Evolutionary conservation across 1,140 invertebrate species (phyloP).

Genomic region (Drosophila orosa): DNA sequence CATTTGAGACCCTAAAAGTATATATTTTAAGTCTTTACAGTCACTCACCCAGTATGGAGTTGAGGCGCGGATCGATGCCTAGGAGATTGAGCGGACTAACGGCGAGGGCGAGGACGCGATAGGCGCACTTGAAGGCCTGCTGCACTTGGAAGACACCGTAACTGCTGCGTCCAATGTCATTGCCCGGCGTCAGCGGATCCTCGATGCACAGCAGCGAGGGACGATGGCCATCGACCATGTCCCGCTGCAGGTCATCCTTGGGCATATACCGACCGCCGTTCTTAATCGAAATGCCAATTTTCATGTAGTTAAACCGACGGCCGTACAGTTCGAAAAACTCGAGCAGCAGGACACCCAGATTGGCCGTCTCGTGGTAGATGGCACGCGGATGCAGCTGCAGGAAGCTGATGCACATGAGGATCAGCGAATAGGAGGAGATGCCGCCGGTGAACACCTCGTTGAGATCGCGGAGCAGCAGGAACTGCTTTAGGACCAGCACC

Average conservation of each 20-base stretch:
- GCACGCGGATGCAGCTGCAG: constrained; percentile 90
- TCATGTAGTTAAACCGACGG: constrained; percentile 97
- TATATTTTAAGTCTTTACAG: not conserved
- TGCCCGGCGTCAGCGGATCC: constrained; percentile 97
- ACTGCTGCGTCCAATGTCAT: constrained; percentile 98
- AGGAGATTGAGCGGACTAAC: constrained; percentile 88
- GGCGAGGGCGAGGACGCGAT: constrained; percentile 92
- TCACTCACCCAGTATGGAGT: constrained; percentile 79
- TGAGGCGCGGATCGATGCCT: constrained; percentile 85
- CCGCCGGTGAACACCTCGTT: constrained; percentile 99
- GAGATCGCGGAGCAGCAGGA: constrained; percentile 97
- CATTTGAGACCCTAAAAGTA: no score
- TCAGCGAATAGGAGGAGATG: constrained; percentile 99
- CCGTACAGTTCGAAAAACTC: constrained; percentile 99
- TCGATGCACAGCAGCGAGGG: constrained; percentile 98
- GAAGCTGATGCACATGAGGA: constrained; percentile 99
- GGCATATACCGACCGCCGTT: constrained; percentile 97
- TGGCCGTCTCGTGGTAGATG: constrained; percentile 87
- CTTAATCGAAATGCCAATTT: constrained; percentile 97
- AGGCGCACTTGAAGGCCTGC: constrained; percentile 98
- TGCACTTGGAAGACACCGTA: constrained; percentile 96
- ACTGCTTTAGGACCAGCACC: constrained; percentile 98
- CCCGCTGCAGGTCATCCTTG: constrained; percentile 96
- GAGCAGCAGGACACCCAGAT: constrained; percentile 97
- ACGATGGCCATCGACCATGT: constrained; percentile 96